These are phyloP conservation scores for Acrossocheilus fasciatus DNA, from an alignment of 2,797 vertebrate genomes.

Conservation along the genomic window DNA sequence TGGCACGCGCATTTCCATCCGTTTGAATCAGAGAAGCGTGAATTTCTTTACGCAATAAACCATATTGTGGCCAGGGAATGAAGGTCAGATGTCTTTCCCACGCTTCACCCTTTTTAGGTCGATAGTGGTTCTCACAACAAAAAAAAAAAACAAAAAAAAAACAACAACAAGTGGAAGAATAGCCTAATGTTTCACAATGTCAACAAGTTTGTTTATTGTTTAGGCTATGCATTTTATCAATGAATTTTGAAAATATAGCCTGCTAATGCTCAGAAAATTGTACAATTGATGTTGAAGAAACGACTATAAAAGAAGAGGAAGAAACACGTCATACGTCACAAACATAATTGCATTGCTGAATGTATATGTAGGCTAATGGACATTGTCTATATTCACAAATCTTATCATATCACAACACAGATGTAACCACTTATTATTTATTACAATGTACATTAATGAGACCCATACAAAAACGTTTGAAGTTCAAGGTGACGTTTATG, in stretches of 20 bases:
- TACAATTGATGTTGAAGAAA: neutral
- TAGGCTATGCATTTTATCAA: neutral
- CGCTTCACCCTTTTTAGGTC: neutral
- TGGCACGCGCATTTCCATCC: constrained; percentile 34
- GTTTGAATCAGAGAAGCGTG: constrained; percentile 13
- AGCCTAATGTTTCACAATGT: neutral
- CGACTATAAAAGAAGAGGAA: no score
- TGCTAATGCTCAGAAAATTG: neutral
- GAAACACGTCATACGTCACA: no score
- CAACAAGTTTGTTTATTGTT: neutral
- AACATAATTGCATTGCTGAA: no score
- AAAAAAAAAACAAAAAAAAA: no score
- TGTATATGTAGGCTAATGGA: no score
- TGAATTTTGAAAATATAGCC: neutral
- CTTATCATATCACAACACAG: no score
- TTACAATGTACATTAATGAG: neutral
- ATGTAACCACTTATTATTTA: neutral
- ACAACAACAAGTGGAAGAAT: neutral
- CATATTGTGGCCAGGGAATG: neutral
- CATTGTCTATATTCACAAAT: no score
- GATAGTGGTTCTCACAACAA: neutral
- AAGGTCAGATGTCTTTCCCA: constrained; percentile 21
- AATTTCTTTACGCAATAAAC: constrained; percentile 21
- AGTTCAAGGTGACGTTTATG: neutral
- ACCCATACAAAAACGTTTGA: neutral